These are phyloP conservation scores for Falco berigora DNA, from an alignment of 2,797 vertebrate genomes.

Conservation along the genomic window DNA sequence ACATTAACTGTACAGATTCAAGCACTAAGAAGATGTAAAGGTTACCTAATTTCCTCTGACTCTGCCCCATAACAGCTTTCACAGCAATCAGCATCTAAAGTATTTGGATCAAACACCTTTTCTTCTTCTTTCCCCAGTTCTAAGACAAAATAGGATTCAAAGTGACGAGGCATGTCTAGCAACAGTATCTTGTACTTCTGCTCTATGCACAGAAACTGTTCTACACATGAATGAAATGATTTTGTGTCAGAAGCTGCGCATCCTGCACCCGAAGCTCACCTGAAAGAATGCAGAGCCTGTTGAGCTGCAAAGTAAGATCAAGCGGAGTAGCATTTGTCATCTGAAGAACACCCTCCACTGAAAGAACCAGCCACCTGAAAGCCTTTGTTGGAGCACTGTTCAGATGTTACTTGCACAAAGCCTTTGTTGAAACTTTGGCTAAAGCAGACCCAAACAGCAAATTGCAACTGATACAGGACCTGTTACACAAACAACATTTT, in stretches of 20 bases:
- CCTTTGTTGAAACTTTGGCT: background rate
- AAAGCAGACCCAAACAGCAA: background rate
- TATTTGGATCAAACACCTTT: slow-evolving; percentile 83
- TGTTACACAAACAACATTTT: background rate
- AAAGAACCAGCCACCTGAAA: background rate
- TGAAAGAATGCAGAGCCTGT: background rate
- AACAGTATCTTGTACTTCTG: background rate
- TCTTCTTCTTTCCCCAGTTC: slow-evolving; percentile 87
- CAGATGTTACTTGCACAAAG: background rate
- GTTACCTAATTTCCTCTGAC: slow-evolving; percentile 89
- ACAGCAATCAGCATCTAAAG: slow-evolving; percentile 88
- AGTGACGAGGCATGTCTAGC: background rate
- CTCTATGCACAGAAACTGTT: background rate
- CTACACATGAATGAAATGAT: background rate
- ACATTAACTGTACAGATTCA: background rate
- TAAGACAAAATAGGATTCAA: slow-evolving; percentile 58
- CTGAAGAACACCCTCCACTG: background rate
- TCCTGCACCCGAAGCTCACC: background rate
- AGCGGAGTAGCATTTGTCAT: background rate
- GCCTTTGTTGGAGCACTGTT: background rate
- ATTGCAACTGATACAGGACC: background rate
- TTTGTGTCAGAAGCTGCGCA: background rate
- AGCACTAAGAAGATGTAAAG: background rate
- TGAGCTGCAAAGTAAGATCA: background rate
- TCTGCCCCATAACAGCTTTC: slow-evolving; percentile 98